Conservation (phyloP, 2,797 vertebrate genomes). For the Spatula clypeata region DNA sequence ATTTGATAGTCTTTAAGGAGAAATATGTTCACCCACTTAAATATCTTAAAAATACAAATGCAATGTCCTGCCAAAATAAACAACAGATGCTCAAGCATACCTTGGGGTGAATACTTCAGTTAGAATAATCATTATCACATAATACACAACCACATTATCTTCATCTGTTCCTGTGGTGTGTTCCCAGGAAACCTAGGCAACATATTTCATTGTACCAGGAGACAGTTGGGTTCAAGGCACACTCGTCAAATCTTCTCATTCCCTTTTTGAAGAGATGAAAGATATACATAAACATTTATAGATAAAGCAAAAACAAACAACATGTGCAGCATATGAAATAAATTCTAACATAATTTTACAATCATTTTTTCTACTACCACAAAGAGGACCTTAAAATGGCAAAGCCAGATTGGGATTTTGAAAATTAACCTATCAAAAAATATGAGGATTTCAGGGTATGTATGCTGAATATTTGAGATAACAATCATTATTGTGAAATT, state of each 20-base stretch:
- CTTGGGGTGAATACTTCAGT: slow-evolving; percentile 36
- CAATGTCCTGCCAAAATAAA: neutral
- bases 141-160: slow-evolving; percentile 25
- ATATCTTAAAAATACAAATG: slow-evolving; percentile 32
- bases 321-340: neutral
- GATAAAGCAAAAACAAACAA: neutral
- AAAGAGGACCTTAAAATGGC: neutral
- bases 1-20: neutral
- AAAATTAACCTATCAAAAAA: neutral
- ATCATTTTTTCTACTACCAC: neutral
- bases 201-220: neutral
- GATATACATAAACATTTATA: slow-evolving; percentile 1
- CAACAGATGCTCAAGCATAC: slow-evolving; percentile 62
- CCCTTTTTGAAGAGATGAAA: neutral
- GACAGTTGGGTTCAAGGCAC: neutral
- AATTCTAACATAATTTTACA: neutral
- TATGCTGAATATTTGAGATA: neutral
- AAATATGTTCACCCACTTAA: slow-evolving; percentile 27
- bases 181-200: slow-evolving; percentile 4
- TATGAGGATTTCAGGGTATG: neutral
- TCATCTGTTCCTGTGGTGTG: slow-evolving; percentile 21
- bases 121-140: slow-evolving; percentile 51
- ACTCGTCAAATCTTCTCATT: neutral
- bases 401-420: neutral
- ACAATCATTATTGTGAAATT: neutral